These are phyloP conservation scores for Parambassis ranga DNA, from an alignment of 2,797 vertebrate species.

Conservation along the genomic window DNA sequence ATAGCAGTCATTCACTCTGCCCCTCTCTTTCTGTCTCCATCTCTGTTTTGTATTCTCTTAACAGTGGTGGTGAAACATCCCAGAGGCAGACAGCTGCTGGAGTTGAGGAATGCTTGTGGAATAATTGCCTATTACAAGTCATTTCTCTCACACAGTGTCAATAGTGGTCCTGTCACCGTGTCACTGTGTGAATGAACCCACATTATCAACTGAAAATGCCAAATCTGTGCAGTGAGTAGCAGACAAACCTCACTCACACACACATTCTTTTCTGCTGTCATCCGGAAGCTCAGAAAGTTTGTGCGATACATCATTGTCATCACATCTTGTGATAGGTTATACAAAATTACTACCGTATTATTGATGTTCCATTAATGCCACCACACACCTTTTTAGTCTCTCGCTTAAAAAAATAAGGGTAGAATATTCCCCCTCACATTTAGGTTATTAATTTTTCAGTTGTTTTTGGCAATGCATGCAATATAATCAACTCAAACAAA, in stretches of 20 bases:
- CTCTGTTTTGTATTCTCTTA: constrained; percentile 15
- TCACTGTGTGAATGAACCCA: constrained; percentile 22
- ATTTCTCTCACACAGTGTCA: constrained; percentile 26
- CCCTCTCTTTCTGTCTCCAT: background rate
- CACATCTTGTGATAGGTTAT: background rate
- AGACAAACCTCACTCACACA: constrained; percentile 1
- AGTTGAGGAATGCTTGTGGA: constrained; percentile 31
- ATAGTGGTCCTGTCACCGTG: constrained; percentile 18
- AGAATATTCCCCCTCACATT: constrained; percentile 23
- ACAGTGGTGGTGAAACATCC: constrained; percentile 5
- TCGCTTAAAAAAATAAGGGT: constrained; percentile 5
- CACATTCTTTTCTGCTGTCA: background rate
- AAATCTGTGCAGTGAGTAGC: background rate
- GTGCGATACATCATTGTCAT: background rate
- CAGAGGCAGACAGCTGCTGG: constrained; percentile 26
- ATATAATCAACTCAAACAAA: constrained; percentile 29
- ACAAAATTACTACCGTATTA: background rate
- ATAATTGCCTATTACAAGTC: constrained; percentile 50
- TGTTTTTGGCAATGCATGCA: constrained; percentile 28
- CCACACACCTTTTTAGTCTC: background rate
- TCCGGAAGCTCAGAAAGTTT: background rate
- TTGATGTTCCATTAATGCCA: constrained; percentile 10
- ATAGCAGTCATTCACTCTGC: constrained; percentile 9
- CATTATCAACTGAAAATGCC: constrained; percentile 35
- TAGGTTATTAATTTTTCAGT: constrained; percentile 61